Base-by-base conservation (phyloP, 2,888 invertebrate species). In the Polymixis lichenea region DNA sequence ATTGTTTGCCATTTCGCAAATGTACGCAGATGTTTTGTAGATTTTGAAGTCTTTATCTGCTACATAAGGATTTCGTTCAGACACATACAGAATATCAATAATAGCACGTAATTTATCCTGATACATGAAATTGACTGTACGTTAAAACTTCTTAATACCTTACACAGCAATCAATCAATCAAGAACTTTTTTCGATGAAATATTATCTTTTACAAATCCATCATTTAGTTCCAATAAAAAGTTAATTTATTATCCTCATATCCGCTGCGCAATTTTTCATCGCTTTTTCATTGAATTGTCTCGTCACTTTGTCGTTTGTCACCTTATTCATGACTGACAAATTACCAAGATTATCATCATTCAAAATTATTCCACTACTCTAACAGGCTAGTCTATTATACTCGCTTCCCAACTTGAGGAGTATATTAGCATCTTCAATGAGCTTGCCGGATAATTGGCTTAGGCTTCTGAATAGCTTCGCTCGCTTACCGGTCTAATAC, bases 351-450 rank as follows among this genome's bases (percentile, higher is more conserved):
- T 80, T 71, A 84, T 71, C 46, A 56, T 72, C 32, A 69, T 74
- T 60, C 38, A 62, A 83, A 74, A 74, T 80, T 53, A 51, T 71
- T 25, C 38, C 7, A 55, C 28, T 72, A 62, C 28, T 46, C 5
- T 51, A 9, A 32, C 25, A 69, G 69, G 71, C 22, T 62, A 38
- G 19, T 28, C 51, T 22, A 71, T 60, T 83, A 17, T 75, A 51
- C 32, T 62, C 13, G 49, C 38, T 72, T 69, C 22, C 58, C 25
- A 64, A 67, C 32, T 72, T 69, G 55, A 55, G 28, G 56, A 65
- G 69, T 64, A 51, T 46, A 79, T 81, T 79, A 80, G 71, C 68
- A 83, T 76, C 17, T 53, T 73, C 66, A 79, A 83, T 65, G 75
- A 70, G 69, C 67, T 80, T 60, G 55, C 28, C 67, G 25, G 49